Percentiles rank a stretch among this genome's conserved stretches.
These are phyloP conservation scores for Liparis tanakae DNA, from an alignment of 2,797 vertebrate genomes.

Conservation along the genomic window DNA sequence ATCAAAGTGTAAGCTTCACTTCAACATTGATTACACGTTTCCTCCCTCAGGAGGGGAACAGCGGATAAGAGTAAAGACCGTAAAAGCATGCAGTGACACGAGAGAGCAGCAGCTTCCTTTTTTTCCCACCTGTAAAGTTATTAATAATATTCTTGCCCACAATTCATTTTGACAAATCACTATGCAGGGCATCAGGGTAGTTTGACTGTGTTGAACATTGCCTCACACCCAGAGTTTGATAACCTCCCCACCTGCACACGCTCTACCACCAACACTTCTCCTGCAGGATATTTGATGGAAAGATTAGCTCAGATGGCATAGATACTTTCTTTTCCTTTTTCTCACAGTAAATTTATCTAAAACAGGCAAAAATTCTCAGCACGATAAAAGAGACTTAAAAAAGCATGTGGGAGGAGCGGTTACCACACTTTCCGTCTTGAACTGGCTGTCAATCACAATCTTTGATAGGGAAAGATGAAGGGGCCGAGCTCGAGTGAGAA, in stretches of 20 bases:
- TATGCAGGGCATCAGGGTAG: constrained; percentile 77
- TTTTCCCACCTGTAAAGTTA: constrained; percentile 71
- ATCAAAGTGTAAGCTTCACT: constrained; percentile 15
- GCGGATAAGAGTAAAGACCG: background rate
- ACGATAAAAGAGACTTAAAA: constrained; percentile 74
- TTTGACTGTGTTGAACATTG: constrained; percentile 83
- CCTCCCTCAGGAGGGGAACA: background rate
- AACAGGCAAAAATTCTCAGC: constrained; percentile 64
- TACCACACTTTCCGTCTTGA: constrained; percentile 59
- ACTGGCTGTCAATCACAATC: constrained; percentile 70
- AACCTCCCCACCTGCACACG: constrained; percentile 82
- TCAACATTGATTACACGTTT: background rate
- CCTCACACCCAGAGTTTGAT: constrained; percentile 80
- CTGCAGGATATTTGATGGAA: constrained; percentile 84
- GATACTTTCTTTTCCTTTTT: constrained; percentile 58
- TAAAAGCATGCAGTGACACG: constrained; percentile 12
- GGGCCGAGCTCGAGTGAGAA: constrained; percentile 27
- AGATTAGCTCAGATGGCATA: constrained; percentile 81
- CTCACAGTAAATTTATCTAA: constrained; percentile 58
- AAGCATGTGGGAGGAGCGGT: constrained; percentile 62
- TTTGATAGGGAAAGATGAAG: constrained; percentile 32
- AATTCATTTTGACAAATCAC: constrained; percentile 88
- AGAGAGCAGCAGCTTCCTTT: constrained; percentile 32
- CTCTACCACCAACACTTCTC: constrained; percentile 62
- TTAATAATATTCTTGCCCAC: constrained; percentile 83